Evolutionary conservation across 2,888 invertebrate genomes (phyloP).

Genomic region (Sclerodermus sp.): DNA sequence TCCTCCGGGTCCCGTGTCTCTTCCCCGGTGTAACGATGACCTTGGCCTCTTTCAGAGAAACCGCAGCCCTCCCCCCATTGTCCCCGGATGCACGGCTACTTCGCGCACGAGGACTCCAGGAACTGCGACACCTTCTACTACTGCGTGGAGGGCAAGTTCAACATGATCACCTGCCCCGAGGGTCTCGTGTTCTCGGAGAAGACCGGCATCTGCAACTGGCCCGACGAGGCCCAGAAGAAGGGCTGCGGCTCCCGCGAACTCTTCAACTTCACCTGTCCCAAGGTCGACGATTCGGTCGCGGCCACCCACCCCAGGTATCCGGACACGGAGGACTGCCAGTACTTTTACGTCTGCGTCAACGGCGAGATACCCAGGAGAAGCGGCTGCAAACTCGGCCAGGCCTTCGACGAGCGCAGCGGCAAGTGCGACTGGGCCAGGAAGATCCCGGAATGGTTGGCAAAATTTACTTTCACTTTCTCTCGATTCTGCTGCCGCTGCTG

Average conservation of each 20-base stretch:
- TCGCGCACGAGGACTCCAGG: conserved; percentile 76
- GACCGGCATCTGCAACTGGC: conserved; percentile 90
- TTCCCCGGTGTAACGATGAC: too few species aligned
- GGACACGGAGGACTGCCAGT: conserved; percentile 87
- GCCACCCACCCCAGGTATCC: conserved; percentile 83
- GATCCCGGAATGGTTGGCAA: conserved; percentile 82
- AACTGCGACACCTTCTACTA: conserved; percentile 87
- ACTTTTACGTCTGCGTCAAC: conserved; percentile 90
- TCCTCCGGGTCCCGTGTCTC: too few species aligned
- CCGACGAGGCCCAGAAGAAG: conserved; percentile 86
- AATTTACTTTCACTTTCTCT: background rate
- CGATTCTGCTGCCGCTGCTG: too few species aligned
- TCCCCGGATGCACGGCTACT: conserved; percentile 83
- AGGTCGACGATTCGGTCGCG: conserved; percentile 72
- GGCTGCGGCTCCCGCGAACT: conserved; percentile 85
- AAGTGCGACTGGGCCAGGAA: conserved; percentile 85
- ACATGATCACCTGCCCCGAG: conserved; percentile 85
- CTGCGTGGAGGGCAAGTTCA: conserved; percentile 86
- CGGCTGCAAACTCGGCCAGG: conserved; percentile 87
- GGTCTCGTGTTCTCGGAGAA: conserved; percentile 87
- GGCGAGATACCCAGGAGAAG: conserved; percentile 81
- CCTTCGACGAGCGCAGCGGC: conserved; percentile 78
- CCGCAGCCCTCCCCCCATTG: conserved; percentile 76
- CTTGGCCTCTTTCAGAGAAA: conserved; percentile 39
- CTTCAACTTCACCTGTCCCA: conserved; percentile 81